Evolutionary conservation across 2,113 vertebrate genomes (phyloP).

Genomic region (Mystacornis crossleyi): DNA sequence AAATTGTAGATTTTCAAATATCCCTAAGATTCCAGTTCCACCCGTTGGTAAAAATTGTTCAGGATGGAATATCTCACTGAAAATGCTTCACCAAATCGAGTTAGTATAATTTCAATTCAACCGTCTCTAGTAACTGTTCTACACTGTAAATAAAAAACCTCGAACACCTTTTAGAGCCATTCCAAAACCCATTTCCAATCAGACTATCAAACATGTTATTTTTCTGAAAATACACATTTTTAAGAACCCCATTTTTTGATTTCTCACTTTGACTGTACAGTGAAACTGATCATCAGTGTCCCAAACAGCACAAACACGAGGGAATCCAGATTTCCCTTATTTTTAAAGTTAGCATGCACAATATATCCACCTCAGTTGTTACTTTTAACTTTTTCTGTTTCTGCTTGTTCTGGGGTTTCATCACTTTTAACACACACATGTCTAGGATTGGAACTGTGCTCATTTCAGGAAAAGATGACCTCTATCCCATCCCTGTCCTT

Average conservation of each 20-base stretch:
- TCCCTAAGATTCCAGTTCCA: background rate
- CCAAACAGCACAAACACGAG: background rate
- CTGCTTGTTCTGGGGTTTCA: fast-evolving
- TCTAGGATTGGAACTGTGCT: background rate
- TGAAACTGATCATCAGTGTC: background rate
- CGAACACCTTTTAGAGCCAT: background rate
- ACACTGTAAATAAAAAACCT: background rate
- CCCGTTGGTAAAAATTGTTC: background rate
- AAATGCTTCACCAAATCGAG: background rate
- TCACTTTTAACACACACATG: background rate
- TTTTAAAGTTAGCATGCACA: background rate
- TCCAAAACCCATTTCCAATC: background rate
- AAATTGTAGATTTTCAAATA: background rate
- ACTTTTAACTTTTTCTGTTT: background rate
- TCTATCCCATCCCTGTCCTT: background rate
- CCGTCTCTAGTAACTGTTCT: background rate
- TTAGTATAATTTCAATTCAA: background rate
- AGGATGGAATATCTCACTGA: background rate
- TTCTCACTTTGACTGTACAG: background rate
- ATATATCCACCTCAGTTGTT: background rate
- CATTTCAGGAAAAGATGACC: background rate
- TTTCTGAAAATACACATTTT: background rate
- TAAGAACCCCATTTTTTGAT: background rate
- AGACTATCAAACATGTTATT: background rate
- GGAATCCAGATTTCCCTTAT: background rate